Evolutionary conservation across 2,797 vertebrate species (phyloP), one percentile per base, ranked within the genome.

Genomic region (Novumbra hubbsi): DNA sequence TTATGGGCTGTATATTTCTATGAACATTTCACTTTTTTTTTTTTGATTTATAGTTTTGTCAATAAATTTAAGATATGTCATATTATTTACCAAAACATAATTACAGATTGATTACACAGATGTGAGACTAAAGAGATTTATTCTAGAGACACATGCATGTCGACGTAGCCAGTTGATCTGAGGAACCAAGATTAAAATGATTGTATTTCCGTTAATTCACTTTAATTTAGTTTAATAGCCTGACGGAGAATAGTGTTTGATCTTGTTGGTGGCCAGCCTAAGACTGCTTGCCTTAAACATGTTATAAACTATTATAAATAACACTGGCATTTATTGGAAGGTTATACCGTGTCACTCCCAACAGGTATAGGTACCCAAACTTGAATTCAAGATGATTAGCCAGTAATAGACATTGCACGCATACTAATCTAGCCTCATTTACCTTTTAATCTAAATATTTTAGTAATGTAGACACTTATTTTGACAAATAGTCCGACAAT

Each of bases 221-320:
- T 8, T 55, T 55, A n/a, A 55, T n/a, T 55, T 55, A n/a, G n/a
- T n/a, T 55, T 55, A 55, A 38, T 5, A n/a, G 5, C 19, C 19
- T 9, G 50, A n/a, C 6, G 50, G 7, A 55, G 50, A 55, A n/a
- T 2, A 38, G 34, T 38, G 87, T 89, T 83, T 92, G 92, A 84
- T 88, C 77, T 81, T 80, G 85, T 92, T 92, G 94, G 86, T 93
- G 91, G 89, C 92, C 91, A 77, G 87, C 83, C 83, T 85, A 88
- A 88, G 89, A 89, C 93, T 85, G 89, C 90, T 90, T 90, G 90
- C 87, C 5, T 34, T 34, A 34, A 34, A 34, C 32, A 34, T 34
- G 89, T 90, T 79, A 80, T 89, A 90, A 5, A 52, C 52, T 55
- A n/a, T 55, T 21, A 21, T 55, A 2, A 55, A 55, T n/a, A 8